Evolutionary conservation across 1,140 invertebrate species (phyloP).

Genomic region (Ptiloglossa arizonensis): DNA sequence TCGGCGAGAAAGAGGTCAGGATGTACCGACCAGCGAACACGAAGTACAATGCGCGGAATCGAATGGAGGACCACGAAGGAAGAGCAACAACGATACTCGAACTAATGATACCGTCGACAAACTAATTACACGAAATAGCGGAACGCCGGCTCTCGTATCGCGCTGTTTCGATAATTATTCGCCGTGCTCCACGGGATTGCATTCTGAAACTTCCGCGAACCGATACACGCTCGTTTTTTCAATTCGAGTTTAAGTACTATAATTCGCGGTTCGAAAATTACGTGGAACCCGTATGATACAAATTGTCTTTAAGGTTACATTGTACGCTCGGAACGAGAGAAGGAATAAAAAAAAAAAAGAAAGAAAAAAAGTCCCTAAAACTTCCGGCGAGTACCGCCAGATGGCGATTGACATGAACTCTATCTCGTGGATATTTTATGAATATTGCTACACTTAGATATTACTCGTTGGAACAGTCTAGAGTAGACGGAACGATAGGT

Average conservation of each 20-base stretch:
- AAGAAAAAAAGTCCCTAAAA: too few species aligned
- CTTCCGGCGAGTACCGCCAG: too few species aligned
- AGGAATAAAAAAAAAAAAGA: too few species aligned
- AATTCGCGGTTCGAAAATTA: background rate
- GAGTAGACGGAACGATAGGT: too few species aligned
- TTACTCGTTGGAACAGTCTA: too few species aligned
- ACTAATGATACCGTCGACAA: slow-evolving; percentile 59
- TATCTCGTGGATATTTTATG: too few species aligned
- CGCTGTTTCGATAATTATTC: slow-evolving; percentile 40
- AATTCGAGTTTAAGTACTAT: background rate
- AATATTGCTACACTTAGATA: too few species aligned
- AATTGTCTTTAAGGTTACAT: too few species aligned
- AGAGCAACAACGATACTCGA: slow-evolving; percentile 53
- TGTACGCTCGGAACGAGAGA: too few species aligned
- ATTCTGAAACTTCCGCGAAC: slow-evolving; percentile 18
- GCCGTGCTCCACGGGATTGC: slow-evolving; percentile 16
- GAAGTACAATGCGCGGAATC: slow-evolving; percentile 48
- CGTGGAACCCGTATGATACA: background rate
- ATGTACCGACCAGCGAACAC: slow-evolving; percentile 50
- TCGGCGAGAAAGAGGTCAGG: slow-evolving; percentile 52
- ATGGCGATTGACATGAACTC: too few species aligned
- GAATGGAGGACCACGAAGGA: slow-evolving; percentile 59
- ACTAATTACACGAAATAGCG: slow-evolving; percentile 46
- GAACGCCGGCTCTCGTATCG: slow-evolving; percentile 37
- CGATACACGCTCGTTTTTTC: background rate